Evolutionary conservation across 2,113 vertebrate species (phyloP).

Genomic region (Embiotoca jacksoni): DNA sequence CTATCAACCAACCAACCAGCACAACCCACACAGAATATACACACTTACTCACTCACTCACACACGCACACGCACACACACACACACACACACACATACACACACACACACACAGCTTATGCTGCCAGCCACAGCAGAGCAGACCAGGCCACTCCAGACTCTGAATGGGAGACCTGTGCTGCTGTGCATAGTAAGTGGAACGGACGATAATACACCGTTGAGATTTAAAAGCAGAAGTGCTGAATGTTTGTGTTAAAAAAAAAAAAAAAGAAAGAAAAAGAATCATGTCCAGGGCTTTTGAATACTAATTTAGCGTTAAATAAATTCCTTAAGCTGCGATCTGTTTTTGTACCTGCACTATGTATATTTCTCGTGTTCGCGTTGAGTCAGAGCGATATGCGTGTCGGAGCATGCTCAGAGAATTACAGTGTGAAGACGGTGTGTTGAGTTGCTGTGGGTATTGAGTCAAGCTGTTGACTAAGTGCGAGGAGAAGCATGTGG

Average conservation of each 20-base stretch:
- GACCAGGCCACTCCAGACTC: conserved; percentile 54
- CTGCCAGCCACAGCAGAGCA: conserved; percentile 46
- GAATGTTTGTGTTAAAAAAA: neutral
- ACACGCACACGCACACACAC: conserved; percentile 26
- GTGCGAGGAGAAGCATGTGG: conserved; percentile 24
- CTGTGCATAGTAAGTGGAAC: conserved; percentile 64
- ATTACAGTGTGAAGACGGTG: neutral
- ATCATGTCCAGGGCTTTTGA: neutral
- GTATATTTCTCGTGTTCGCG: neutral
- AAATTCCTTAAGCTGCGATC: neutral
- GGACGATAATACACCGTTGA: conserved; percentile 42
- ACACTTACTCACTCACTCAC: neutral
- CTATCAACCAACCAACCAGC: conserved; percentile 33
- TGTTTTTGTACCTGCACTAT: neutral
- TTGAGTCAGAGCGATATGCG: neutral
- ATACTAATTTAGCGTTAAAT: neutral
- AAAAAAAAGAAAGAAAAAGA: neutral
- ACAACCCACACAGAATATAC: conserved; percentile 4
- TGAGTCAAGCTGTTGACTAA: conserved; percentile 32
- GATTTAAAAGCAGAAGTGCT: conserved; percentile 3
- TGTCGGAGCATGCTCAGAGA: conserved; percentile 20
- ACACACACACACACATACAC: conserved; percentile 12
- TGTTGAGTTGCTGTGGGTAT: neutral
- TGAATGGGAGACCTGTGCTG: conserved; percentile 63
- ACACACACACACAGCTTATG: conserved; percentile 29